Evolutionary conservation across 2,797 vertebrate genomes (phyloP), one percentile per base, ranked within the genome.

Genomic region (Tolypeutes matacus): DNA sequence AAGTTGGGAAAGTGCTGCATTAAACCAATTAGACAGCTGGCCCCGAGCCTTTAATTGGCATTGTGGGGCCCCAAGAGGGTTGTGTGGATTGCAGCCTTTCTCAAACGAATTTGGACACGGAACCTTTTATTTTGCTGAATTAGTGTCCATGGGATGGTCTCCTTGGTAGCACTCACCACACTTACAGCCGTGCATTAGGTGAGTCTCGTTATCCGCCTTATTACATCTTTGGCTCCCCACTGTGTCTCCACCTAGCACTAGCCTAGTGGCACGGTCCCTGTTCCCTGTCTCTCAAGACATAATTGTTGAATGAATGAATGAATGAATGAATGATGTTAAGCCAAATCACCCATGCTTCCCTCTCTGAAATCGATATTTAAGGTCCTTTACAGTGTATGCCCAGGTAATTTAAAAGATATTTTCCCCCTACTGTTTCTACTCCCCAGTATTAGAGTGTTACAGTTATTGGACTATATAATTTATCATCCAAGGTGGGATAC

Each of bases 371-470:
- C 29, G 80, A 3, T 46, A 70, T 78, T 86, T 83, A 78, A 95
- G 34, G n/a, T 94, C 84, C 72, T 91, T 88, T 65, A 20, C 14
- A 70, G 56, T 18, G 3, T 96, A 18, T 76, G 1, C 18, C 34
- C 6, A 65, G 29, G 2, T 53, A 83, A 15, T 86, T 49, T 81
- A 34, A 56, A 20, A 56, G 5, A 67, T 18, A 62, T 39, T 92
- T 90, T 83, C 36, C n/a, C 86, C 89, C 23, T 56, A 58, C 21
- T 75, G 20, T 78, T 62, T 67, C 34, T 92, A 91, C 23, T 84
- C 84, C 20, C 29, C 2, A 1, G 8, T 89, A 64, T 42, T 91
- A 75, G 67, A 93, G 29, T 80, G 34, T 76, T 83, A 77, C 53
- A 65, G 11, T n/a, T 86, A 51, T 60, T 34, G 25, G 70, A 18